Evolutionary conservation across 2,797 vertebrate genomes (phyloP).

Genomic region (Cryptoblepharus egeriae): DNA sequence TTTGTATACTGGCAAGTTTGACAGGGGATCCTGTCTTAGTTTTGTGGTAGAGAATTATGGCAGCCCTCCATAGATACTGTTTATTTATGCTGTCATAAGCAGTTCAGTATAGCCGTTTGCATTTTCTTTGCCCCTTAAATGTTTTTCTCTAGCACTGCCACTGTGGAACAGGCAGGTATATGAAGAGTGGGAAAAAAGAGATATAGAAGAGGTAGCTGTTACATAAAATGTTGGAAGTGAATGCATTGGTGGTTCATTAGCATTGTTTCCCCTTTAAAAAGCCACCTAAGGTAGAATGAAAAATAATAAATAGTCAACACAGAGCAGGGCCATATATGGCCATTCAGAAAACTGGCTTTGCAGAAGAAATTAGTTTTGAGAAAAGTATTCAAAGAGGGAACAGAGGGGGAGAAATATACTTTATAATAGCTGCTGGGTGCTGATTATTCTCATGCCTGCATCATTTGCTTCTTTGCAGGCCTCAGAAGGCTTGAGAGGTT

Average conservation of each 20-base stretch:
- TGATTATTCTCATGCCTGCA: not conserved
- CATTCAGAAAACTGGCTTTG: not conserved
- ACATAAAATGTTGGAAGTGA: no score
- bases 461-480: slow-evolving; percentile 42
- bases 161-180: no score
- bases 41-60: no score
- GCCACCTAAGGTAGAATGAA: not conserved
- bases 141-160: no score
- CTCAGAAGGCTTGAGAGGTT: not conserved
- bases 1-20: no score
- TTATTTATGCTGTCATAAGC: no score
- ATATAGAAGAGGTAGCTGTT: not conserved
- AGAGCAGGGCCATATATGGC: not conserved
- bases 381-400: not conserved
- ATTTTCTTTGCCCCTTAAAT: no score
- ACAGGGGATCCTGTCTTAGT: no score
- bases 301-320: no score
- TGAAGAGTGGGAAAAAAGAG: not conserved
- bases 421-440: not conserved
- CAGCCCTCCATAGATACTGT: no score
- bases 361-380: not conserved
- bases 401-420: not conserved
- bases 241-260: not conserved
- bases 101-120: no score
- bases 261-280: not conserved